A percentile compares a stretch with the other conserved stretches of the same genome.
Evolutionary conservation across 2,797 vertebrate genomes (phyloP).

Genomic region (Poeciliopsis paucimaculata): DNA sequence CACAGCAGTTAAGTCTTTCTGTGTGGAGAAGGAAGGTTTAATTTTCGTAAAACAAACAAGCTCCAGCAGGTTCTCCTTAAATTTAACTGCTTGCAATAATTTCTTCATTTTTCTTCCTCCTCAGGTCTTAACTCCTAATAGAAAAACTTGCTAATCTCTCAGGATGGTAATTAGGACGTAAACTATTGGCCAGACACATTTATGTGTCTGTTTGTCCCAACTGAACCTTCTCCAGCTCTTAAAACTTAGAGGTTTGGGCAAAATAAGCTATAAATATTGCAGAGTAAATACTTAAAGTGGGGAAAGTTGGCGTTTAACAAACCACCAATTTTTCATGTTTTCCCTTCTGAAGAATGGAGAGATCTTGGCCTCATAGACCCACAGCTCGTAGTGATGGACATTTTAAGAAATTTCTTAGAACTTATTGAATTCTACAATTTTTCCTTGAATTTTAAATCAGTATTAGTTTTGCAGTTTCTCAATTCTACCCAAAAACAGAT

Average conservation of each 20-base stretch:
- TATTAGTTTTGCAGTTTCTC: no score
- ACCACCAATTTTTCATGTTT: neutral
- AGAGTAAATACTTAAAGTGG: neutral
- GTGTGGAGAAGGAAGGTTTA: neutral
- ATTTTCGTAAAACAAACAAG: conserved; percentile 45
- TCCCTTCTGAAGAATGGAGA: neutral
- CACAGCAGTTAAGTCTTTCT: neutral
- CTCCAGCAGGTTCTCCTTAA: conserved; percentile 38
- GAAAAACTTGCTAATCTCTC: conserved; percentile 8
- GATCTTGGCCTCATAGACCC: neutral
- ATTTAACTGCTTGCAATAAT: conserved; percentile 41
- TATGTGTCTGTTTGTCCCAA: neutral
- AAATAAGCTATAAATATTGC: conserved; percentile 4
- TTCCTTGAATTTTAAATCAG: neutral
- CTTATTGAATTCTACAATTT: neutral
- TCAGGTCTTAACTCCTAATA: neutral
- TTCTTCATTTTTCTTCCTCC: conserved; percentile 33
- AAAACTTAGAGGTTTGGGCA: neutral
- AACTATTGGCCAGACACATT: neutral
- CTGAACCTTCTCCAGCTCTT: neutral
- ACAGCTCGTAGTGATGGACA: neutral
- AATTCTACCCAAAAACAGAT: no score
- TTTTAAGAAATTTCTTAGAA: neutral
- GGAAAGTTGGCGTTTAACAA: neutral
- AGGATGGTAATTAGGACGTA: conserved; percentile 5